Conservation (phyloP, 2,888 invertebrate species). For the Chymomyza procnemis region DNA sequence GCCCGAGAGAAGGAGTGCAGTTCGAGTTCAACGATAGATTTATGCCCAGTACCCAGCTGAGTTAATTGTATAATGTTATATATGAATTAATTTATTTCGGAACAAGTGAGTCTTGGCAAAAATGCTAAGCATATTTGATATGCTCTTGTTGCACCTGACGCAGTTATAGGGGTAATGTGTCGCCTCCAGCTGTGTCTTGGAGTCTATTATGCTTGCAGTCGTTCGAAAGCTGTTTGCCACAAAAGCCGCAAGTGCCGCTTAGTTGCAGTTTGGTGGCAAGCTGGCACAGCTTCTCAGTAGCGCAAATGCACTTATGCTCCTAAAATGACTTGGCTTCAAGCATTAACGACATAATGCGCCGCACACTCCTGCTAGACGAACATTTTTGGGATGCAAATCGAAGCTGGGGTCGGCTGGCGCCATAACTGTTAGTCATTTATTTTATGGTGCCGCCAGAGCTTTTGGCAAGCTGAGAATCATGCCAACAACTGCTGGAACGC, state of each 20-base stretch:
- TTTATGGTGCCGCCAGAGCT: background rate
- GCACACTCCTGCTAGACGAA: background rate
- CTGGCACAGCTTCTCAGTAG: background rate
- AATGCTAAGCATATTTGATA: no score
- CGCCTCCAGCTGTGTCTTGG: no score
- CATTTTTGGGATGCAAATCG: background rate
- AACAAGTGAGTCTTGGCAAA: no score
- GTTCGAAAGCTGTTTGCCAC: background rate
- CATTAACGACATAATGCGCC: background rate
- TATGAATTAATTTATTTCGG: no score
- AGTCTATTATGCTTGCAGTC: background rate
- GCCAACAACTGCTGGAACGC: constrained; percentile 3
- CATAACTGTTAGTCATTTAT: constrained; percentile 28
- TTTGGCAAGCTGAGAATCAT: background rate
- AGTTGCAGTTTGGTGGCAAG: background rate
- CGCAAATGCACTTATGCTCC: background rate
- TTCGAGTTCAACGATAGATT: no score
- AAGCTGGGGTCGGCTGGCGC: background rate
- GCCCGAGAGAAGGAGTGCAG: no score
- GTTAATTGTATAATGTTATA: no score
- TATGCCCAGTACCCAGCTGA: no score
- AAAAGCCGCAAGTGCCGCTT: background rate
- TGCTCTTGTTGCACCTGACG: no score
- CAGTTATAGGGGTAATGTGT: no score
- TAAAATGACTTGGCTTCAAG: background rate